Evolutionary conservation across 2,113 vertebrate genomes (phyloP), one percentile per base, ranked within the genome.

Genomic region (Cololabis saira): DNA sequence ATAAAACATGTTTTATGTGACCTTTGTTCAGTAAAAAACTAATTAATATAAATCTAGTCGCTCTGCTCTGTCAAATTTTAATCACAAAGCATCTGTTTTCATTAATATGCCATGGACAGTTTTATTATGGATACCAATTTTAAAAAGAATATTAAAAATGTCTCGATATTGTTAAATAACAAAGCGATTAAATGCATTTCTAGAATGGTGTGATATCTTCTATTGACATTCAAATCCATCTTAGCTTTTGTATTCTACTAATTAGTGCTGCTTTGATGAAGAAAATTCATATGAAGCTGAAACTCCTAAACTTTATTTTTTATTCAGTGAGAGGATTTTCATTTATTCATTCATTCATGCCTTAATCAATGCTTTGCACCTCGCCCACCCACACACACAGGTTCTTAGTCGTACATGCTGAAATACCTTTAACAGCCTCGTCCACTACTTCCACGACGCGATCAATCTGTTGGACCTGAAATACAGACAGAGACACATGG

Each of bases 391-490:
- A 21, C 8, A 61, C 8, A 61, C 47, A 61, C 18, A 21, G 47
- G 48, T 57, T 49, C 5, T 49, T 42, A 40, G 7, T n/a, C 43
- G 15, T 24, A 42, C 50, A 4, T 30, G 33, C 30, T 30, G 33
- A 66, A 80, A 78, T 91, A 91, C 90, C 90, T 91, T 91, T 91
- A 71, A 91, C 77, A 41, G 90, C 87, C 79, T 91, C 90, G 33
- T 91, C 90, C 66, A 91, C 90, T 3, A 91, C 90, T 83, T 91
- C 90, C 60, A 91, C 90, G 74, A 91, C 90, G 53, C 90, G 88
- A 89, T 91, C 90, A 87, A 91, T 91, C 84, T 91, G 90, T 19
- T 91, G 90, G 68, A 91, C 90, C 90, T 91, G 78, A 67, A 80
- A 86, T 11, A 73, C 72, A 81, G 33, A 77, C 57, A 76, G 54